Base-by-base conservation (phyloP, 2,113 vertebrate species). In the Myiagra hebetior region DNA sequence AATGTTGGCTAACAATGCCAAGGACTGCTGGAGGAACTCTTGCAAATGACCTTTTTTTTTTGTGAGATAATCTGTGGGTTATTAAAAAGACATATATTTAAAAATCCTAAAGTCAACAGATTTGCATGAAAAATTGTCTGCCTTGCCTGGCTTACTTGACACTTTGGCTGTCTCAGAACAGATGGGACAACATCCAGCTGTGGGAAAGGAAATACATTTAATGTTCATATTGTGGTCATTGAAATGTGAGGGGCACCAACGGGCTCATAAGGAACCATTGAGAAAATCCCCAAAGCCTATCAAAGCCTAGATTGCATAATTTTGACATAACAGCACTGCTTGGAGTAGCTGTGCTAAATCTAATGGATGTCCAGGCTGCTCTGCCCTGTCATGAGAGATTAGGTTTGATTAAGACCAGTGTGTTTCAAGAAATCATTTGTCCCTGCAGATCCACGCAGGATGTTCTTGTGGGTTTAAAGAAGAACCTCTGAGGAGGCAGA, bases 101-200 rank as follows among this genome's bases (percentile, higher is more conserved):
- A 96, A 96, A 95, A 95, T 91, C 86, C 96, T 94, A 82, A 97
- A 96, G 95, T 97, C 96, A 97, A 97, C 96, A 94, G 92, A 95
- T 95, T 94, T 95, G 65, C 92, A 85, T 95, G 96, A 96, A 96
- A 95, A 96, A 97, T 96, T 75, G 92, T 92, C 95, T 94, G 87
- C 75, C 76, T 96, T 63, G 68, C 86, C 88, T 94, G 80, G 90
- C 83, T 95, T 72, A 8, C 85, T 92, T 94, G 95, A 95, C 91
- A 65, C 89, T 95, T 94, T 96, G 95, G 96, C 96, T 91, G 83
- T 95, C 76, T 95, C 76, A 15, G 88, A 96, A 87, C 93, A 96
- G 92, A 96, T 87, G 95, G 95, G 95, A 96, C 88, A 82, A 62
- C 53, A 69, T 97, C 96, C 96, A 96, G 96, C 94, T 95, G 92